phyloP scores from a whole-genome alignment of 2,113 vertebrate genomes.

The Leucopsar rothschildi region DNA sequence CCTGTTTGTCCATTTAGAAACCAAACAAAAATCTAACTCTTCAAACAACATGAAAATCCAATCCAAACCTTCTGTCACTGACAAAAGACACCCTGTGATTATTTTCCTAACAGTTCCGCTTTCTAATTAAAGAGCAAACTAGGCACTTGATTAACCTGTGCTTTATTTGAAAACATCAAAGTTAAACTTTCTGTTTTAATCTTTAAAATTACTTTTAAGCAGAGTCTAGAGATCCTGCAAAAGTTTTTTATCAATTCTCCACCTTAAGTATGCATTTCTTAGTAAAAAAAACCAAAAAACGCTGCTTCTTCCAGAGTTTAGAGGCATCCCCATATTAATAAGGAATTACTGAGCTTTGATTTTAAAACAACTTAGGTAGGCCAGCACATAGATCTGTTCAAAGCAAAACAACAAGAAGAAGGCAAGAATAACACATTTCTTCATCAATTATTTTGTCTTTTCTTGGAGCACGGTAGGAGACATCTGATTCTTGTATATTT shows the following conservation, averaged over 20 bases:
- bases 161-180: conserved; percentile 18
- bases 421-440: background rate
- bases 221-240: background rate
- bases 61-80: background rate
- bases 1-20: conserved; percentile 28
- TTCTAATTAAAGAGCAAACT: conserved; percentile 63
- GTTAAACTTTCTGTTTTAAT: background rate
- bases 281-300: background rate
- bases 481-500: background rate
- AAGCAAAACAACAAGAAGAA: background rate
- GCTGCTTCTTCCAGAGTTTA: background rate
- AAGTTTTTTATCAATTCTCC: background rate
- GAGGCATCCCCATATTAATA: background rate
- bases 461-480: background rate
- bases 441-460: background rate
- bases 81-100: conserved; percentile 54
- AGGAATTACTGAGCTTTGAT: background rate
- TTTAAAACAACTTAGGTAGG: background rate
- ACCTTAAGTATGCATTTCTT: background rate
- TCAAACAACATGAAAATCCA: conserved; percentile 18
- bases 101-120: conserved; percentile 20
- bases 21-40: conserved; percentile 1
- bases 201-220: background rate
- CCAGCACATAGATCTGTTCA: background rate
- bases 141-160: background rate